Percentiles rank a stretch among this genome's conserved stretches.
Conservation (phyloP, 35 echinoderm and acorn worm species). For the Heliocidaris erythrogramma region DNA sequence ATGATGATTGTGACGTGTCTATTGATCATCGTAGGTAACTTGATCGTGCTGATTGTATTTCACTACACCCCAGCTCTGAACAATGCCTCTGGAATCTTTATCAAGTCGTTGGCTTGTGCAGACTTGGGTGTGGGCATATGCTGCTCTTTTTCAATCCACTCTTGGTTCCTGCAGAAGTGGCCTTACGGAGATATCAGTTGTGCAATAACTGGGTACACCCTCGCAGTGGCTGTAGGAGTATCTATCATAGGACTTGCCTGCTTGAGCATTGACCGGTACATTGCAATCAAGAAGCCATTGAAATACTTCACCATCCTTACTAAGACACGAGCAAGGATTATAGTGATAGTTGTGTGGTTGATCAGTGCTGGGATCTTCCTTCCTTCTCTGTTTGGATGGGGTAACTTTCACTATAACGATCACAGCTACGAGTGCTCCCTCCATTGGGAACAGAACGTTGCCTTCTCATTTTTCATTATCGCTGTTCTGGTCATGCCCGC, state of each 20-base stretch:
- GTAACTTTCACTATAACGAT: constrained; percentile 63
- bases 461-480: constrained; percentile 75
- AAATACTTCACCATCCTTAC: constrained; percentile 75
- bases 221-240: constrained; percentile 69
- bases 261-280: constrained; percentile 86
- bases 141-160: constrained; percentile 71
- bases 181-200: constrained; percentile 59
- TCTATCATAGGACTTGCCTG: constrained; percentile 75
- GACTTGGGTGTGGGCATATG: constrained; percentile 87
- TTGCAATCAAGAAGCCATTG: constrained; percentile 80
- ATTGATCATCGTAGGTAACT: constrained; percentile 74
- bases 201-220: constrained; percentile 57
- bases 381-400: constrained; percentile 64
- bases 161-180: constrained; percentile 63
- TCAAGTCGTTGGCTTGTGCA: constrained; percentile 79
- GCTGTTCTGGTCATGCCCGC: constrained; percentile 75
- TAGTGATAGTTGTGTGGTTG: constrained; percentile 66
- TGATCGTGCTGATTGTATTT: constrained; percentile 79
- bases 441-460: constrained; percentile 54
- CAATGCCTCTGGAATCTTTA: constrained; percentile 74
- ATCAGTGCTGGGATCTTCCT: constrained; percentile 61
- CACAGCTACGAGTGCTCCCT: constrained; percentile 73
- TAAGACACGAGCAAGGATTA: constrained; percentile 56
- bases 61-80: constrained; percentile 72
- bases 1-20: constrained; percentile 66